Conservation (phyloP, 2,888 invertebrate genomes). For the Terebella lapidaria region DNA sequence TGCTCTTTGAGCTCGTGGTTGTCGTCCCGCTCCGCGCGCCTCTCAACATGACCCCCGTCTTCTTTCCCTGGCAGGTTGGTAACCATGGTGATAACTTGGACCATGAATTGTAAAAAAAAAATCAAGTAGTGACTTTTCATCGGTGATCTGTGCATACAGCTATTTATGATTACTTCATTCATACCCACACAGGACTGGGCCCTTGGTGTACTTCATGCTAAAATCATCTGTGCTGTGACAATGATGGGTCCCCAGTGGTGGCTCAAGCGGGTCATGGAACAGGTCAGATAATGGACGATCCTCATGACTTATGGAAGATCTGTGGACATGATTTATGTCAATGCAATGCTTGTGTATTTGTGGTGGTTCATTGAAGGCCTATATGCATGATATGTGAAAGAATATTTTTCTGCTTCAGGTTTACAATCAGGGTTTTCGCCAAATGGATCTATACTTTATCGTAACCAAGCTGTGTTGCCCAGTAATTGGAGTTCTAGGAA, state of each 20-base stretch:
- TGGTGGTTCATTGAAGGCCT: background rate
- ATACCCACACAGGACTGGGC: conserved; percentile 87
- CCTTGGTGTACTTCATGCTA: conserved; percentile 91
- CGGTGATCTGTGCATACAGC: background rate
- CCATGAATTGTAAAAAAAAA: background rate
- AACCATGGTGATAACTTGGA: background rate
- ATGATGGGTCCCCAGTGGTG: conserved; percentile 97
- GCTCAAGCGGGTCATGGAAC: conserved; percentile 85
- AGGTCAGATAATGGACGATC: conserved; percentile 51
- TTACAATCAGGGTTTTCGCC: conserved; percentile 86
- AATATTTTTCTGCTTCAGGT: conserved; percentile 51
- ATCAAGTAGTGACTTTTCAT: background rate
- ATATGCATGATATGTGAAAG: background rate
- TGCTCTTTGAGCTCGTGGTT: conserved; percentile 80
- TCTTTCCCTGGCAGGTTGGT: conserved; percentile 58
- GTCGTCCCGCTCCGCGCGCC: conserved; percentile 91
- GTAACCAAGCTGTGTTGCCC: conserved; percentile 82
- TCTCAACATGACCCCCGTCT: conserved; percentile 75
- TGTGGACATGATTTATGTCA: background rate
- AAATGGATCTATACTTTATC: conserved; percentile 84
- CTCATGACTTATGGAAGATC: background rate
- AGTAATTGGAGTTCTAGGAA: conserved; percentile 79
- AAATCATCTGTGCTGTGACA: conserved; percentile 91
- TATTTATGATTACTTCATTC: background rate
- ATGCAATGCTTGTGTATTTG: no score